Evolutionary conservation across 1,140 invertebrate genomes (phyloP), one percentile per base, ranked within the genome.

Genomic region (Lasioglossum baleicum): DNA sequence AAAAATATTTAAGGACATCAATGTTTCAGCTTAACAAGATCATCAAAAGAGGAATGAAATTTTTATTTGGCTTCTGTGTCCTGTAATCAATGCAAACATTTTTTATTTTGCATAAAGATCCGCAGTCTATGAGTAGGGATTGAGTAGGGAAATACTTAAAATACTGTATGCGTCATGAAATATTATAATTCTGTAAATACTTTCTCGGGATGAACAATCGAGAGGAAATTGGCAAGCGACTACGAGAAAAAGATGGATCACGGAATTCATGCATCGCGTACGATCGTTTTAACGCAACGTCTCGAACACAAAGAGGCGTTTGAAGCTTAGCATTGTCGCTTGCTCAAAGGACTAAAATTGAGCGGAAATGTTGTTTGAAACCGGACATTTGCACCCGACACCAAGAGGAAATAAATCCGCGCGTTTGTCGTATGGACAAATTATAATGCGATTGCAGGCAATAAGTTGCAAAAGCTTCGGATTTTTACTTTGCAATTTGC

Each of bases 331-430:
- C 35, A 31, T 20, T 20, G 35, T 64, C 44, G 78, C 70, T 66
- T 60, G 75, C 56, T 83, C 73, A 85, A 85, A 85, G 82, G 66
- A 68, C 64, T 79, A 82, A 88, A 86, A 90, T 90, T 90, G 78
- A 84, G 69, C 88, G 88, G 89, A 90, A 87, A 81, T 85, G 78
- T 83, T 68, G 85, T 90, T 70, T 69, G 40, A 70, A 81, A 75
- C 83, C 82, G 88, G 89, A 89, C 72, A 83, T 86, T 85, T 89
- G 89, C 60, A 13, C 22, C 7, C 13, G 76, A 78, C 60, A 7
- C 44, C 2, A 2, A 69, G 44, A 31, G 22, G 20, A 66, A 56
- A 53, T 61, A 15, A 10, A 13, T 65, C 42, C 35, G 35, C 8
- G 40, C 20, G 64, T 44, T 6, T 40, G 7, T 17, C 11, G 13